These are phyloP conservation scores for Halesus radiatus DNA, from an alignment of 1,140 invertebrate species.

Conservation along the genomic window DNA sequence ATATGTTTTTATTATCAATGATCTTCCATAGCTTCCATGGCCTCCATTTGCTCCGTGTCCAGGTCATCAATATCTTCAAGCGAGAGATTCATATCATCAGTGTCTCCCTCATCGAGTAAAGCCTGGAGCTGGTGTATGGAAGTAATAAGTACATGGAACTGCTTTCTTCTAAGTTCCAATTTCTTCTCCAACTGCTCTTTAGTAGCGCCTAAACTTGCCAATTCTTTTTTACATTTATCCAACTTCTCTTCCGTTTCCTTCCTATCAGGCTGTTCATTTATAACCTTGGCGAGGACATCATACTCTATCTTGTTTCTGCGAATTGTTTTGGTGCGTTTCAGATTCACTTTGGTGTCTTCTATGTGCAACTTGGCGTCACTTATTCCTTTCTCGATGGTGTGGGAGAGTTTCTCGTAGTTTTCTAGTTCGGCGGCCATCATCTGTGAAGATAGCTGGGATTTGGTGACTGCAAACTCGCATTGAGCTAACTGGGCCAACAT, in stretches of 20 bases:
- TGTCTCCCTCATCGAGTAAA: conserved; percentile 76
- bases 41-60: conserved; percentile 18
- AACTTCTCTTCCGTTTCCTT: conserved; percentile 85
- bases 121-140: conserved; percentile 84
- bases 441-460: conserved; percentile 82
- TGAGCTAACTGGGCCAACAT: conserved; percentile 86
- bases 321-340: conserved; percentile 85
- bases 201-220: conserved; percentile 76
- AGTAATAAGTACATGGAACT: conserved; percentile 89
- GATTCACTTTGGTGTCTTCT: conserved; percentile 79
- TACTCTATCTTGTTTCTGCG: conserved; percentile 94
- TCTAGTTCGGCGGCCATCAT: conserved; percentile 89
- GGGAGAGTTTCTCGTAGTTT: conserved; percentile 85
- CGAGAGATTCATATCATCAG: conserved; percentile 74
- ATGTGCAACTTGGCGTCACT: conserved; percentile 82
- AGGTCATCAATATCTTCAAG: conserved; percentile 71
- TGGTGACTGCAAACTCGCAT: conserved; percentile 90
- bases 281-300: conserved; percentile 91
- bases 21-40: conserved; percentile 38
- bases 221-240: conserved; percentile 80
- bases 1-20: neutral
- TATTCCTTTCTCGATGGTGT: conserved; percentile 84
- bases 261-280: conserved; percentile 90
- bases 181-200: conserved; percentile 82
- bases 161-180: conserved; percentile 86